Conservation (phyloP, 2,797 vertebrate species). For the Neoniphon sammara region DNA sequence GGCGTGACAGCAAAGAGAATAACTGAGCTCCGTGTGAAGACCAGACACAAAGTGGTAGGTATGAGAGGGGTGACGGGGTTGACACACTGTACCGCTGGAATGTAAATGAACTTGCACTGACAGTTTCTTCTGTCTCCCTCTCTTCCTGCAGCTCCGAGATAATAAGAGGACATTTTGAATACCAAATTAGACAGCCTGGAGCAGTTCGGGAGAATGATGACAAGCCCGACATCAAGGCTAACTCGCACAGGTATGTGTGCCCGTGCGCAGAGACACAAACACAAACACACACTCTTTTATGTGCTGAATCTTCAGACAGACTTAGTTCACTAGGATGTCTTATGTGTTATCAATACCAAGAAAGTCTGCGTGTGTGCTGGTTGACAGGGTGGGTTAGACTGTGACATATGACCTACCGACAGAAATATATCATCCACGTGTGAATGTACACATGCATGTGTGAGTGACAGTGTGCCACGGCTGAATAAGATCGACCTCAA, state of each 20-base stretch:
- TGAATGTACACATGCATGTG: background rate
- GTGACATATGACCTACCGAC: constrained; percentile 20
- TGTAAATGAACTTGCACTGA: constrained; percentile 62
- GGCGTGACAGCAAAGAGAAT: constrained; percentile 56
- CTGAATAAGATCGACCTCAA: background rate
- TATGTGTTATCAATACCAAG: constrained; percentile 19
- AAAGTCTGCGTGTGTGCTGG: background rate
- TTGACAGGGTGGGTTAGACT: constrained; percentile 8
- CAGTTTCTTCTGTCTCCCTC: constrained; percentile 13
- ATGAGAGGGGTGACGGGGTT: constrained; percentile 34
- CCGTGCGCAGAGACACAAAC: constrained; percentile 28
- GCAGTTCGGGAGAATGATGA: constrained; percentile 52
- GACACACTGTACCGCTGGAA: constrained; percentile 40
- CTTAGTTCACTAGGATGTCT: background rate
- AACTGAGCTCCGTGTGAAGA: constrained; percentile 36
- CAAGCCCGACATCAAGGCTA: constrained; percentile 47
- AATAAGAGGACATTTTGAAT: constrained; percentile 68
- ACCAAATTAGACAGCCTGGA: constrained; percentile 68
- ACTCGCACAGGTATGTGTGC: constrained; percentile 1
- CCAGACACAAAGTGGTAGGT: constrained; percentile 36
- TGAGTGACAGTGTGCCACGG: background rate
- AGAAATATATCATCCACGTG: background rate
- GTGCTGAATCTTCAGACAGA: constrained; percentile 14
- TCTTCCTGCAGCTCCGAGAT: constrained; percentile 43
- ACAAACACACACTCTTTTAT: constrained; percentile 11